Evolutionary conservation across 2,888 invertebrate genomes (phyloP).

Genomic region (Alloplasta piceator): DNA sequence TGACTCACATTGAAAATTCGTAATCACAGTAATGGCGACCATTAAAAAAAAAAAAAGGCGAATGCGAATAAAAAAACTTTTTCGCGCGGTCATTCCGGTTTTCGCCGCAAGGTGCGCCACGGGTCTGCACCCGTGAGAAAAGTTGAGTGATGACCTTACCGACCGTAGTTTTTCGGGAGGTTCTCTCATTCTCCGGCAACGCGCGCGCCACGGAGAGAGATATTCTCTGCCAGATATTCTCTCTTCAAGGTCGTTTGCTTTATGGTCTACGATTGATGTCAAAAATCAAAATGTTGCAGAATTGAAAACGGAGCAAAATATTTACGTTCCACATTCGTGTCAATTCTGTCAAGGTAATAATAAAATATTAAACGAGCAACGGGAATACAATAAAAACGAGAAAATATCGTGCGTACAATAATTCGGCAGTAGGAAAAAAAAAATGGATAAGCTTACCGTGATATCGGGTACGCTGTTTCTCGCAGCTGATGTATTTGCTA

Average conservation of each 20-base stretch:
- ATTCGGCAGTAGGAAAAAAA: neutral
- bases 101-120: no score
- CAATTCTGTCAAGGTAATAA: slow-evolving; percentile 7
- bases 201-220: no score
- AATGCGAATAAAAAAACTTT: no score
- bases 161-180: no score
- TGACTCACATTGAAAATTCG: slow-evolving; percentile 56
- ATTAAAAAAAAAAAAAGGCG: neutral
- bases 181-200: no score
- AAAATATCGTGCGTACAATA: neutral
- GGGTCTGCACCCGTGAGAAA: no score
- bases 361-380: slow-evolving; percentile 1
- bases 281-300: slow-evolving; percentile 33
- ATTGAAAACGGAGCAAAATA: slow-evolving; percentile 17
- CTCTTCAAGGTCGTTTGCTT: slow-evolving; percentile 34
- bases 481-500: slow-evolving; percentile 96
- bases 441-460: slow-evolving; percentile 96
- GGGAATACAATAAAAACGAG: neutral
- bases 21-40: neutral
- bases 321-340: slow-evolving; percentile 24
- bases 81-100: no score
- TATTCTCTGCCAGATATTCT: neutral
- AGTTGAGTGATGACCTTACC: no score
- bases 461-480: slow-evolving; percentile 96
- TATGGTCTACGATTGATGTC: slow-evolving; percentile 11